Conservation (phyloP, 2,797 vertebrate species). For the Phrynocephalus forsythii region DNA sequence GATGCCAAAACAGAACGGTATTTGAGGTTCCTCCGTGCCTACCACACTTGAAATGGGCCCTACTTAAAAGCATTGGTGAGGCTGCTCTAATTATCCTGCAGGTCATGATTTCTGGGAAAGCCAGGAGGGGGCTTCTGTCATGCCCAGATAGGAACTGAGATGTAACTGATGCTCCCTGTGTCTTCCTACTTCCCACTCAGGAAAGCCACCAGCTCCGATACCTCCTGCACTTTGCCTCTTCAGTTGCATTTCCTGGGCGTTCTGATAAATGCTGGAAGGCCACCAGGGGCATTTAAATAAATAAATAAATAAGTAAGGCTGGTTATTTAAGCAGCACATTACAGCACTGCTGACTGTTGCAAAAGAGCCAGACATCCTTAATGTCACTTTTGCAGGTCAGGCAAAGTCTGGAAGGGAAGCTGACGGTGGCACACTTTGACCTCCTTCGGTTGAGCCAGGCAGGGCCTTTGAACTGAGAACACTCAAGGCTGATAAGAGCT, state of each 20-base stretch:
- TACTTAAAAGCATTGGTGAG: not conserved
- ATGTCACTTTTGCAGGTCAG: conserved; percentile 11
- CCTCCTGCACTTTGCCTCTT: not conserved
- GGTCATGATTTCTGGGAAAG: not conserved
- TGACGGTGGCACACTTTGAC: conserved; percentile 50
- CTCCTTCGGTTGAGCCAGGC: conserved; percentile 10
- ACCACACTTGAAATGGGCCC: too few relatives aligned
- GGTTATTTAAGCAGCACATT: not conserved
- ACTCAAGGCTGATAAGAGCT: conserved; percentile 11
- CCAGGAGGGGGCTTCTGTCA: not conserved
- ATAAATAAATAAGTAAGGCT: not conserved
- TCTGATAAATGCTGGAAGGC: not conserved
- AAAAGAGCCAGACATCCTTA: conserved; percentile 27
- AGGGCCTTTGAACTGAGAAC: conserved; percentile 55
- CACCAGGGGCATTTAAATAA: not conserved
- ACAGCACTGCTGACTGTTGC: conserved; percentile 56
- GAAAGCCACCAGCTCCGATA: conserved; percentile 55
- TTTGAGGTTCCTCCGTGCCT: not conserved
- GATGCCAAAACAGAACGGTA: not conserved
- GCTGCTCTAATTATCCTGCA: not conserved
- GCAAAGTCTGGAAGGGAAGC: conserved; percentile 48
- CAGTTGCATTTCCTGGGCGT: not conserved
- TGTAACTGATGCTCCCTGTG: not conserved
- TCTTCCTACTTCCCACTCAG: conserved; percentile 54
- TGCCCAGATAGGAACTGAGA: not conserved